phyloP scores from a whole-genome alignment of 2,113 vertebrate species.

The Tapirus terrestris region DNA sequence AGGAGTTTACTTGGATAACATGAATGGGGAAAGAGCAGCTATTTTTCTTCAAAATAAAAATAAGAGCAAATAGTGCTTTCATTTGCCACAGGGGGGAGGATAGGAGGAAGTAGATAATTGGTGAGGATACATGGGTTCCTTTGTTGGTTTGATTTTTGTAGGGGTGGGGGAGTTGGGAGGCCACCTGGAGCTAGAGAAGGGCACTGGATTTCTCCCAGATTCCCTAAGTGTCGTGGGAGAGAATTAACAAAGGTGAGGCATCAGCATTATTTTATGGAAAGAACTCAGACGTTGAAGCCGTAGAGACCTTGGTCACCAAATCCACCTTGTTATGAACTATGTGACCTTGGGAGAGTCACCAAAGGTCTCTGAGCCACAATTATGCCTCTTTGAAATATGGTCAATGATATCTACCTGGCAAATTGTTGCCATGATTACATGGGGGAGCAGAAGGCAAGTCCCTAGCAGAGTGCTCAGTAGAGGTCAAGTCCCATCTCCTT shows the following conservation, averaged over 20 bases:
- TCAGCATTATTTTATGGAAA: not conserved
- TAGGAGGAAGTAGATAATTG: not conserved
- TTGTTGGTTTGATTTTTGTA: not conserved
- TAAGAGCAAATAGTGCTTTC: not conserved
- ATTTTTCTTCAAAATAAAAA: not conserved
- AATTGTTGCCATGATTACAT: not conserved
- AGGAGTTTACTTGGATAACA: not conserved
- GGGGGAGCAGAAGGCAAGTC: not conserved
- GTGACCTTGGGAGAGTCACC: not conserved
- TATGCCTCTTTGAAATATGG: not conserved
- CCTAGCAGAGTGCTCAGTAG: not conserved
- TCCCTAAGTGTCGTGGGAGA: not conserved
- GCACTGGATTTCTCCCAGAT: not conserved
- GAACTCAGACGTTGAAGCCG: not conserved
- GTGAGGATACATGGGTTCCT: not conserved
- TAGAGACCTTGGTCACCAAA: not conserved
- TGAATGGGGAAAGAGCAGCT: not conserved
- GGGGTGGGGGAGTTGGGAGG: not conserved
- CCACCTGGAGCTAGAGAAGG: not conserved
- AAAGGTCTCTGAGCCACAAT: not conserved
- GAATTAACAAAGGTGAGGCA: not conserved
- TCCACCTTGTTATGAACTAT: not conserved
- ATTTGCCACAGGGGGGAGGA: not conserved
- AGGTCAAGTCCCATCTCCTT: not conserved
- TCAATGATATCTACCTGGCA: not conserved